Evolutionary conservation across 2,797 vertebrate species (phyloP), one percentile per base, ranked within the genome.

Genomic region (Diglossa cyanea): DNA sequence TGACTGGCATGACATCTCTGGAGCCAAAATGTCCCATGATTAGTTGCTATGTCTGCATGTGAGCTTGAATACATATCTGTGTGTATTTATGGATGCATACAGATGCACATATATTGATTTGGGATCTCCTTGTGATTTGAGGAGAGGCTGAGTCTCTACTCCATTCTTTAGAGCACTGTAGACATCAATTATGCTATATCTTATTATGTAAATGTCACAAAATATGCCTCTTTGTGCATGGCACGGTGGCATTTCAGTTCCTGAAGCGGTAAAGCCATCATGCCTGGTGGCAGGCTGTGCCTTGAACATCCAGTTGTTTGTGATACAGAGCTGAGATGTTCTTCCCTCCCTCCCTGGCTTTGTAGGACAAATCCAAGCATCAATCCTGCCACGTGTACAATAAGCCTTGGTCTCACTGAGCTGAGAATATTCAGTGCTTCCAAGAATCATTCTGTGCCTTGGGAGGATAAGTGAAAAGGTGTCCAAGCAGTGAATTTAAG

Each of bases 401-500:
- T 33, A 65, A 87, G 26, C 39, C 48, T 88, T 45, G 25, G 54
- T 89, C 47, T 88, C 47, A 65, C 0, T 62, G 67, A 80, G 72
- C 40, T 62, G 68, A 88, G 75, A 79, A 54, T 93, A 74, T 79
- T 87, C 3, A 4, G 31, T 93, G 26, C 75, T 95, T 90, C 68
- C 47, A 86, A 48, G 89, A 87, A 74, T 68, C 62, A 25, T 76
- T 92, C 84, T 23, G 8, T 77, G 67, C 53, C 47, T 89, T 86
- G 61, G 2, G 0, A 82, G 78, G 57, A 44, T 89, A 91, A 92
- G 68, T 80, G 78, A 89, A 95, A 96, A 95, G 78, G 78, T 92
- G 81, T 93, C 82, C 90, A 89, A 96, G 81, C 92, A 92, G 54
- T 91, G 93, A 95, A 94, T 96, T 90, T 90, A 54, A 91, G 50